phyloP scores from a whole-genome alignment of 2,113 vertebrate species.

The Tautogolabrus adspersus region DNA sequence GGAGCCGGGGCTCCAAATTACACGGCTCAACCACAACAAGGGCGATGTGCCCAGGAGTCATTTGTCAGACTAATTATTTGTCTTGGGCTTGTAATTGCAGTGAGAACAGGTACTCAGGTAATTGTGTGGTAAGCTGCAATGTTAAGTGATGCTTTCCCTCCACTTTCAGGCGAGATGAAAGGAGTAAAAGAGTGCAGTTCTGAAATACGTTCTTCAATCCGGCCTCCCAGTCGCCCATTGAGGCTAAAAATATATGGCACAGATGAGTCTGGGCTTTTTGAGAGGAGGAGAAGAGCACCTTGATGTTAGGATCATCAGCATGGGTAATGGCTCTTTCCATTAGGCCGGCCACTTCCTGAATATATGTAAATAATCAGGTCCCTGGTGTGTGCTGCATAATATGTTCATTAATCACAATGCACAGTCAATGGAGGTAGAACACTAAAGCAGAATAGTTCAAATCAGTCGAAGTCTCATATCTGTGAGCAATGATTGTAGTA shows the following conservation, averaged over 20 bases:
- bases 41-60: conserved; percentile 82
- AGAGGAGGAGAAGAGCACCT: conserved; percentile 57
- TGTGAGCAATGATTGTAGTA: conserved; percentile 60
- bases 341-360: conserved; percentile 57
- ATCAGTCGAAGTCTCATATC: conserved; percentile 57
- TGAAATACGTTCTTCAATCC: conserved; percentile 65
- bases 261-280: conserved; percentile 41
- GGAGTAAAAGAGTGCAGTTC: conserved; percentile 55
- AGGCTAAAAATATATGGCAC: conserved; percentile 75
- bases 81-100: conserved; percentile 85
- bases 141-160: conserved; percentile 82
- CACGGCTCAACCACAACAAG: conserved; percentile 85
- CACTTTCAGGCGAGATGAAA: conserved; percentile 77
- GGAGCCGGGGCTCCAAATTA: conserved; percentile 81
- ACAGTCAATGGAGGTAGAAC: conserved; percentile 56
- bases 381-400: conserved; percentile 58
- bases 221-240: conserved; percentile 57
- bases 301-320: conserved; percentile 69
- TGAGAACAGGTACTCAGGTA: conserved; percentile 85
- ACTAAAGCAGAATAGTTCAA: conserved; percentile 50
- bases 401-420: conserved; percentile 71
- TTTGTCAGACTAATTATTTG: conserved; percentile 88
- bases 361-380: conserved; percentile 73
- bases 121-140: conserved; percentile 81
- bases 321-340: conserved; percentile 61